Evolutionary conservation across 1,140 invertebrate genomes (phyloP).

Genomic region (Papilio helenus): DNA sequence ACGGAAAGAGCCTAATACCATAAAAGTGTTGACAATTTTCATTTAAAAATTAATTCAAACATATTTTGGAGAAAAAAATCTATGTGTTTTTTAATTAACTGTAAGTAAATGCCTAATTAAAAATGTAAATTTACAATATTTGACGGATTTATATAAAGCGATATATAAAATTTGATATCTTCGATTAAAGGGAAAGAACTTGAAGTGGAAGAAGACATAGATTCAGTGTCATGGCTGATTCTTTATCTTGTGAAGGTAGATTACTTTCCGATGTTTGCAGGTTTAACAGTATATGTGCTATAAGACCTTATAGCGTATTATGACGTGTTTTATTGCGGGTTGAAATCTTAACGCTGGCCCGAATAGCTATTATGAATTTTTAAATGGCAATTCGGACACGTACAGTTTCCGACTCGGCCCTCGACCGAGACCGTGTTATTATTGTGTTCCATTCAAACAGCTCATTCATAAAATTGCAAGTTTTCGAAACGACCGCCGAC

Average conservation of each 20-base stretch:
- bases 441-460: constrained; percentile 78
- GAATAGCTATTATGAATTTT: constrained; percentile 55
- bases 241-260: no score
- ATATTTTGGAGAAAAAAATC: no score
- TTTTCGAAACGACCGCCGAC: constrained; percentile 57
- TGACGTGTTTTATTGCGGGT: constrained; percentile 65
- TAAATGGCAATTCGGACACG: constrained; percentile 53
- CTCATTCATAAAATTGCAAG: constrained; percentile 80
- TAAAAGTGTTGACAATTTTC: not conserved
- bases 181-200: no score
- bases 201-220: no score
- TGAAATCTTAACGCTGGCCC: constrained; percentile 57
- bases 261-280: not conserved
- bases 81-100: no score
- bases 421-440: constrained; percentile 57
- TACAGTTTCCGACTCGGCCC: constrained; percentile 57
- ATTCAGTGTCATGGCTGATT: no score
- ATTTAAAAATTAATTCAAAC: not conserved
- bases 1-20: not conserved
- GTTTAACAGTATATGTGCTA: constrained; percentile 31
- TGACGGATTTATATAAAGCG: no score
- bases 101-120: no score
- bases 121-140: no score
- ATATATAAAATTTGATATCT: no score
- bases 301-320: constrained; percentile 59